Percentiles rank a stretch among this genome's conserved stretches.
Conservation (phyloP, 2,888 invertebrate genomes). For the Lasioglossum vierecki region DNA sequence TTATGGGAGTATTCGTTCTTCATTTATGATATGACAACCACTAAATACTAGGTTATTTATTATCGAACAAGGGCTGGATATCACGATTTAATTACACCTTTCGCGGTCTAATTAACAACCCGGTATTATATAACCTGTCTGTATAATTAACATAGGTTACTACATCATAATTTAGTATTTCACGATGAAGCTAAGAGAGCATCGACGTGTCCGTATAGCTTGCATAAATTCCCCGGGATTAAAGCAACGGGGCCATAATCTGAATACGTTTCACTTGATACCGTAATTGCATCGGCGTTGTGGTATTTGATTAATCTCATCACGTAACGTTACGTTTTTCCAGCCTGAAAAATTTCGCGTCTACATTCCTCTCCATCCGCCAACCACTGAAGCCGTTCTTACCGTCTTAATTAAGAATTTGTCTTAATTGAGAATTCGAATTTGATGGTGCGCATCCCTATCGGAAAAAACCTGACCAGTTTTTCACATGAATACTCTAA, state of each 20-base stretch:
- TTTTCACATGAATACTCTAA: neutral
- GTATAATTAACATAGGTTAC: slow-evolving; percentile 46
- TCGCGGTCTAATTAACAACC: slow-evolving; percentile 54
- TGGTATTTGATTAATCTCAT: slow-evolving; percentile 17
- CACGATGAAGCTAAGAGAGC: slow-evolving; percentile 38
- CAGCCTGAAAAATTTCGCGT: neutral
- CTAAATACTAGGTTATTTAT: slow-evolving; percentile 20
- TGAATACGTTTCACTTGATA: slow-evolving; percentile 34
- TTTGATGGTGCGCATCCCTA: neutral
- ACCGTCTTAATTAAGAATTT: slow-evolving; percentile 1
- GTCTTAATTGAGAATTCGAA: neutral
- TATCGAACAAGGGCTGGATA: slow-evolving; percentile 12
- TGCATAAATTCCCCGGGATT: slow-evolving; percentile 35
- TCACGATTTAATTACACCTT: slow-evolving; percentile 25
- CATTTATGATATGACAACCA: slow-evolving; percentile 2
- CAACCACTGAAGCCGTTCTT: neutral
- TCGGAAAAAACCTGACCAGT: neutral
- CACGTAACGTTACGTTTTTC: slow-evolving; percentile 27
- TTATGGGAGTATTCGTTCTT: slow-evolving; percentile 13
- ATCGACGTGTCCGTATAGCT: slow-evolving; percentile 24
- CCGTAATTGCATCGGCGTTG: neutral
- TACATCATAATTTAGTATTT: slow-evolving; percentile 47
- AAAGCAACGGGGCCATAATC: slow-evolving; percentile 29
- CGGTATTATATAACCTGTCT: slow-evolving; percentile 45
- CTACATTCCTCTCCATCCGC: slow-evolving; percentile 8